phyloP scores from a whole-genome alignment of 2,113 vertebrate genomes.

The Arothron firmamentum region DNA sequence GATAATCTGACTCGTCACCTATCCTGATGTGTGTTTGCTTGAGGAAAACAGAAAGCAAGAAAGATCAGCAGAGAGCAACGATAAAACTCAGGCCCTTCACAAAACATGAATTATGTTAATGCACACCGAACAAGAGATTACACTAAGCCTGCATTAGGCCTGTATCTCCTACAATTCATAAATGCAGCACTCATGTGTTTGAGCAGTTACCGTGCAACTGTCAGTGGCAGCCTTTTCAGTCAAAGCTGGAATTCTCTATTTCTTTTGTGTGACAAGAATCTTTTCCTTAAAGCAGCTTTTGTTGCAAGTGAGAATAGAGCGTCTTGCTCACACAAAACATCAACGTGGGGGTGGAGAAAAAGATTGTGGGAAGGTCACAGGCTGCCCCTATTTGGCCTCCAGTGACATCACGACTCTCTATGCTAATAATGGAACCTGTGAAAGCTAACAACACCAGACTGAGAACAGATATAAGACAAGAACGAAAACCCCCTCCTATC shows the following conservation, averaged over 20 bases:
- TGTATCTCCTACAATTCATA: constrained; percentile 6
- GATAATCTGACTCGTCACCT: constrained; percentile 47
- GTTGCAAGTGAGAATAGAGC: constrained; percentile 57
- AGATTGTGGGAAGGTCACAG: constrained; percentile 69
- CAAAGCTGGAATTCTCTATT: constrained; percentile 35
- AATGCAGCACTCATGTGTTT: constrained; percentile 15
- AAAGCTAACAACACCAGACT: constrained; percentile 45
- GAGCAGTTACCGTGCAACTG: not conserved
- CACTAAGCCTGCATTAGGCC: constrained; percentile 18
- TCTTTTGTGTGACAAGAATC: constrained; percentile 32
- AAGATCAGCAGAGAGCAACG: constrained; percentile 1
- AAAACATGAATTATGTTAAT: constrained; percentile 25
- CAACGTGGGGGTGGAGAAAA: constrained; percentile 28
- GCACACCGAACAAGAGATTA: constrained; percentile 25
- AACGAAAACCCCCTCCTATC: constrained; percentile 22
- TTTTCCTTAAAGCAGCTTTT: constrained; percentile 55
- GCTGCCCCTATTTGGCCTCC: constrained; percentile 61
- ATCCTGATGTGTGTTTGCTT: constrained; percentile 31
- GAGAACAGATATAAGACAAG: constrained; percentile 44
- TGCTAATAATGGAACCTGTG: constrained; percentile 66
- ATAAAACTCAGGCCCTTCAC: constrained; percentile 17
- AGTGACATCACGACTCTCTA: constrained; percentile 58
- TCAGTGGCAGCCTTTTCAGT: constrained; percentile 15
- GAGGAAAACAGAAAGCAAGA: not conserved
- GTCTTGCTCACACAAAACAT: constrained; percentile 57